Evolutionary conservation across 2,797 vertebrate genomes (phyloP), one percentile per base, ranked within the genome.

Genomic region (Clarias platycephalus): DNA sequence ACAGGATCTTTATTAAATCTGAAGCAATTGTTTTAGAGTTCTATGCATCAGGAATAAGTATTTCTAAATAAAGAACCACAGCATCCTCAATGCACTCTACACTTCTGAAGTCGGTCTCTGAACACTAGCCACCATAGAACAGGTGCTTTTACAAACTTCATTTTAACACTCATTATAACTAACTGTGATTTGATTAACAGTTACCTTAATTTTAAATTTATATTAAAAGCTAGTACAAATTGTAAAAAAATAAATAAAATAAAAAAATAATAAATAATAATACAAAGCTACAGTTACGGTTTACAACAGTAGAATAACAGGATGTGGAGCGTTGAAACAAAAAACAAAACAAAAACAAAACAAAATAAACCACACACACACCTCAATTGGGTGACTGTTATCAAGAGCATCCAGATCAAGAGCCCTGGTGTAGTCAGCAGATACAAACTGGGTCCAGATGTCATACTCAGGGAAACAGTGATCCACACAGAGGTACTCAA

Each of bases 401-500:
- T 99, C 98, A 93, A 99, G 95, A 7, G 97, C 98, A 12, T 99
- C 98, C 63, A 99, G 95, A 88, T 99, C 98, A 84, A 99, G 96
- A 82, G 98, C 98, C 0, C 97, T 95, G 0, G 98, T 98, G 88
- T 99, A 99, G 91, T 99, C 98, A 0, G 98, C 97, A 44, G 98
- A 99, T 76, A 99, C 98, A 88, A 99, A 99, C 94, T 99, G 98
- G 20, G 97, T 99, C 98, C 98, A 99, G 94, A 99, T 99, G 91
- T 99, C 98, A 22, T 99, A 99, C 88, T 99, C 98, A 0, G 98
- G 98, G 92, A 99, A 99, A 92, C 98, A 99, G 93, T 99, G 97
- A 91, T 99, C 98, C 86, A 99, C 98, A 71, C 98, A 99, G 8
- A 99, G 96, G 88, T 99, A 99, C 88, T 99, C 98, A 20, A 99